Percentiles rank a stretch among this genome's conserved stretches.
Conservation (phyloP, 2,113 vertebrate genomes). For the Pluvianellus socialis region DNA sequence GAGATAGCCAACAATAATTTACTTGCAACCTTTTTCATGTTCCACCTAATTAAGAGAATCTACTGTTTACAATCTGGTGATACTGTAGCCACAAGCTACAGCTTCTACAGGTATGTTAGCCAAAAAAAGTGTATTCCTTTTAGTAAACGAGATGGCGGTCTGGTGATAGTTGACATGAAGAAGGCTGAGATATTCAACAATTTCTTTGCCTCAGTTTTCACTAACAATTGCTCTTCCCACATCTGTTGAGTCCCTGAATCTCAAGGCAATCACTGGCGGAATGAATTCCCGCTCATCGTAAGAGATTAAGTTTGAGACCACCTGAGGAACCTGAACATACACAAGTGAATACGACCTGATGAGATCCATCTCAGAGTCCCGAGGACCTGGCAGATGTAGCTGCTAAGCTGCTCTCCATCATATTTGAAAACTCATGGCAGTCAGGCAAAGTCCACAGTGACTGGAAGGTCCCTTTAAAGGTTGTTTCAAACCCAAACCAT, state of each 20-base stretch:
- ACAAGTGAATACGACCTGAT: rapidly evolving
- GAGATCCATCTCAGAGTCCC: not conserved
- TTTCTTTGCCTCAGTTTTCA: not conserved
- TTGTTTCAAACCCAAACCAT: not conserved
- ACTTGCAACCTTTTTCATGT: not conserved
- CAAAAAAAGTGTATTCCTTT: not conserved
- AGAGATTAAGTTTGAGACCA: not conserved
- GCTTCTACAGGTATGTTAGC: not conserved
- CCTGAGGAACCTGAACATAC: not conserved
- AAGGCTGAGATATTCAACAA: not conserved
- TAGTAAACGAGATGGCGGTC: not conserved
- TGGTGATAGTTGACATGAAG: not conserved
- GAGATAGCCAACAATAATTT: not conserved
- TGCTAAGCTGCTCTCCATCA: not conserved
- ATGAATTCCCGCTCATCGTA: not conserved
- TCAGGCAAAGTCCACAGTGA: not conserved
- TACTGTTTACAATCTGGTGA: not conserved
- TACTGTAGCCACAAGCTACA: not conserved
- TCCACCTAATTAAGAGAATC: not conserved
- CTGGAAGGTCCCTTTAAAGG: not conserved
- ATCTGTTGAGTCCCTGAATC: not conserved
- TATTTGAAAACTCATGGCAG: not conserved
- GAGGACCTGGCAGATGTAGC: not conserved
- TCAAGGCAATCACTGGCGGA: not conserved
- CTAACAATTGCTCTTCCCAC: rapidly evolving